Evolutionary conservation across 1,140 invertebrate species (phyloP).

Genomic region (Leptonema lineaticorne): DNA sequence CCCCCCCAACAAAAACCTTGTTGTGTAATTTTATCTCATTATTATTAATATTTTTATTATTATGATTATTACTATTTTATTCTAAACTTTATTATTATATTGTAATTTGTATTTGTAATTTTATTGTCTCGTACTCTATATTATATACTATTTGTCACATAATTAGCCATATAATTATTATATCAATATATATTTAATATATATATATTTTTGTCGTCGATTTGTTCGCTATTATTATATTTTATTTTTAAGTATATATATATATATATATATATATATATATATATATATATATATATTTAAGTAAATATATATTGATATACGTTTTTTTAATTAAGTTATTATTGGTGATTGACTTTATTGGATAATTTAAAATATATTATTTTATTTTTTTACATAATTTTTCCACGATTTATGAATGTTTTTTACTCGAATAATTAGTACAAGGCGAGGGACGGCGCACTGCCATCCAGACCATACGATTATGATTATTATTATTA

Average conservation of each 20-base stretch:
- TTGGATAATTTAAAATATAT: conserved; percentile 27
- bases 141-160: conserved; percentile 20
- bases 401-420: conserved; percentile 36
- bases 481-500: conserved; percentile 25
- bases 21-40: conserved; percentile 2
- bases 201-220: background rate
- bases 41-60: conserved; percentile 8
- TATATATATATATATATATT: background rate
- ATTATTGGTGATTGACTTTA: conserved; percentile 20
- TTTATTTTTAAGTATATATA: background rate
- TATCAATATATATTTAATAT: background rate
- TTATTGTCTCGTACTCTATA: conserved; percentile 17
- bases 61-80: conserved; percentile 6
- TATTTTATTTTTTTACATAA: conserved; percentile 43
- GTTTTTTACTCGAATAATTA: conserved; percentile 36
- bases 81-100: conserved; percentile 2
- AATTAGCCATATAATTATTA: conserved; percentile 5
- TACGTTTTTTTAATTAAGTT: conserved; percentile 17
- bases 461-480: conserved; percentile 31
- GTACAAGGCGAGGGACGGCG: conserved; percentile 32
- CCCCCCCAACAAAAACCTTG: background rate
- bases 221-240: background rate
- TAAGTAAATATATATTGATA: background rate
- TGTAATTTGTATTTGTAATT: conserved; percentile 18
- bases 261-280: background rate